phyloP scores from a whole-genome alignment of 1,140 invertebrate species.

The Drosophila parvula region DNA sequence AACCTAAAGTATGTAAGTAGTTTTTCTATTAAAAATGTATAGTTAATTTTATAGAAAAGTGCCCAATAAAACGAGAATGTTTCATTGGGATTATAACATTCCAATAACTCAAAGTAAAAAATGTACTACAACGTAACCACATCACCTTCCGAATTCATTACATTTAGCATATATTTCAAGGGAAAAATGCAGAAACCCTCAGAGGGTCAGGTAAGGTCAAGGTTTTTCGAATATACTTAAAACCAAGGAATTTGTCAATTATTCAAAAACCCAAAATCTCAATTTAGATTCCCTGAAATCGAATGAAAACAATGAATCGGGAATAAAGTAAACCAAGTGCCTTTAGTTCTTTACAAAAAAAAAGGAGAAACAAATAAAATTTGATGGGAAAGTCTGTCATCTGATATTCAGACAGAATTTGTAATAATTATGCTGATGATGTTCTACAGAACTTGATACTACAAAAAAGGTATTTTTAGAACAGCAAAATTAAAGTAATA shows the following conservation, averaged over 20 bases:
- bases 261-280: not conserved
- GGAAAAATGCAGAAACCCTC: not conserved
- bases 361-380: not conserved
- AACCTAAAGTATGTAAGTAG: not conserved
- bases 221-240: conserved; percentile 1
- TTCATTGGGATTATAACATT: not conserved
- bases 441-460: not conserved
- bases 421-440: not conserved
- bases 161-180: not conserved
- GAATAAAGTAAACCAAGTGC: not conserved
- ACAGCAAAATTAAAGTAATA: not conserved
- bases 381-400: not conserved
- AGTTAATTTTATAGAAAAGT: not conserved
- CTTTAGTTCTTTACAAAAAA: not conserved
- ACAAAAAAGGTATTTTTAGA: not conserved
- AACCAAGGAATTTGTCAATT: not conserved
- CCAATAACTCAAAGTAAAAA: no score
- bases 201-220: conserved; percentile 1
- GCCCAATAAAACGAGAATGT: not conserved
- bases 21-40: no score
- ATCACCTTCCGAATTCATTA: not conserved
- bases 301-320: conserved; percentile 1
- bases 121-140: not conserved
- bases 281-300: conserved; percentile 4
- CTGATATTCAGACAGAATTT: not conserved